These are phyloP conservation scores for Melieria omissa DNA, from an alignment of 2,888 invertebrate genomes.

Conservation along the genomic window DNA sequence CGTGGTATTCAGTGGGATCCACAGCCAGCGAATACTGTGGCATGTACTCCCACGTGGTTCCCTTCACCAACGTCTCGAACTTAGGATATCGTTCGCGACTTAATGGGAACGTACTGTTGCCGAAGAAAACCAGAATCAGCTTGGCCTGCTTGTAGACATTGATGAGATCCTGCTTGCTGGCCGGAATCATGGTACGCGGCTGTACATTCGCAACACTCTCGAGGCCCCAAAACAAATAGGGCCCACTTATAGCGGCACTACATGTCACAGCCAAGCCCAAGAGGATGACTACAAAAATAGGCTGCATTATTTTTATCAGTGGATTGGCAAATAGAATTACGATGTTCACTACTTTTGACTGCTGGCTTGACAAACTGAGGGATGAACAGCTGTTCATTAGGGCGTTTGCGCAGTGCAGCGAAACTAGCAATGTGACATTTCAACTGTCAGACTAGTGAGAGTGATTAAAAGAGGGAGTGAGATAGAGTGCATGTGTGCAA, in stretches of 20 bases:
- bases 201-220: conserved; percentile 68
- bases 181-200: conserved; percentile 69
- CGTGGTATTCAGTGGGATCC: conserved; percentile 72
- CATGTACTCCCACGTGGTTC: conserved; percentile 69
- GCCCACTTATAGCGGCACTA: conserved; percentile 69
- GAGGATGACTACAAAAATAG: conserved; percentile 48
- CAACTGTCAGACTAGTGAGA: too few relatives aligned
- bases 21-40: conserved; percentile 71
- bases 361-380: too few relatives aligned
- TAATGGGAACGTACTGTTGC: conserved; percentile 70
- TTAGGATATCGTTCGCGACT: conserved; percentile 70
- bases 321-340: background rate
- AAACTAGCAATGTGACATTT: too few relatives aligned
- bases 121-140: conserved; percentile 72
- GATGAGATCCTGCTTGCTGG: conserved; percentile 71
- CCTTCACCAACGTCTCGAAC: conserved; percentile 70
- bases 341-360: background rate
- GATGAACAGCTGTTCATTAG: too few relatives aligned
- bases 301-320: conserved; percentile 49
- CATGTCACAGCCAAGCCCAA: conserved; percentile 46
- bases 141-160: conserved; percentile 71
- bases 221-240: conserved; percentile 73
- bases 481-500: too few relatives aligned
- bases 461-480: too few relatives aligned
- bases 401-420: too few relatives aligned